Evolutionary conservation across 2,113 vertebrate species (phyloP), one percentile per base, ranked within the genome.

Genomic region (Pelodiscus sinensis): DNA sequence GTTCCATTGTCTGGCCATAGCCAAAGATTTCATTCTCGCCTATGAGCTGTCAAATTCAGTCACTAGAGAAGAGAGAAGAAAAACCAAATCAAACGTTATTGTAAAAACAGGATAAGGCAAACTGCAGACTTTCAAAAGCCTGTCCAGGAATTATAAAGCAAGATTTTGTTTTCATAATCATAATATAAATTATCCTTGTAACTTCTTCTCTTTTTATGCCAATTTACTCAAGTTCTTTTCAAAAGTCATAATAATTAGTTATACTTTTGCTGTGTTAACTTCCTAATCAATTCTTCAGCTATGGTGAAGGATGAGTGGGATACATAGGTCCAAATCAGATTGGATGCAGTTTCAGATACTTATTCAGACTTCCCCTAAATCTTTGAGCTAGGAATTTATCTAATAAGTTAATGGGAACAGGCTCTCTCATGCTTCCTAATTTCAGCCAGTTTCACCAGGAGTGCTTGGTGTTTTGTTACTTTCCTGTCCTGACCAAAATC

Each of bases 291-390:
- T 9, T 94, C 90, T 95, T 38, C 58, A 91, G 38, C 62, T 15
- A 60, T 82, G 80, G 71, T 50, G 81, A 81, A 84, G 12, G 25
- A 87, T 65, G 29, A 86, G 71, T 75, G 68, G 4, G 18, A 3
- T 94, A 94, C 91, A 87, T 73, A 93, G 10, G 80, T 88, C 52
- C 0, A 5, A 27, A 93, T 65, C 38, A 82, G 44, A 93, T 91
- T 90, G 52, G 55, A 88, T 91, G 86, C 83, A 27, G 31, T 21
- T 3, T 91, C 79, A 4, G 62, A 86, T 15, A 5, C 8, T 27
- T 21, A 85, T 96, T 18, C 35, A 90, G 84, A 94, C 25, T n/a
- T 93, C 95, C 93, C 91, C 77, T 86, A 95, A 68, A 87, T 88
- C 80, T 90, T 65, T 90, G 16, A 19, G 56, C 81, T 56, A 77